Conservation (phyloP, 2,888 invertebrate species). For the Malthinus flaveolus region DNA sequence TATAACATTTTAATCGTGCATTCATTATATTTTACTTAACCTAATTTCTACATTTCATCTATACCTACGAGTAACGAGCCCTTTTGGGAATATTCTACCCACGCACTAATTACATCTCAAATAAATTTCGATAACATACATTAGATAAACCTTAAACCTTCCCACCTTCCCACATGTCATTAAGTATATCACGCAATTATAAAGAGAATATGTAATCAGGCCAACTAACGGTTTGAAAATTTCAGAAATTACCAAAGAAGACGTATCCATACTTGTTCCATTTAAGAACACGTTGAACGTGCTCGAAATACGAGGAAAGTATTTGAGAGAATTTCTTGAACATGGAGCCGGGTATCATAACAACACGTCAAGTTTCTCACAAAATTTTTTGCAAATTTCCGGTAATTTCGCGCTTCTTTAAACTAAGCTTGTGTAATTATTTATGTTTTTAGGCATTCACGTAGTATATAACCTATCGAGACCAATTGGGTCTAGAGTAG, state of each 20-base stretch:
- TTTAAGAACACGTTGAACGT: constrained; percentile 74
- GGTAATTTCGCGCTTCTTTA: constrained; percentile 49
- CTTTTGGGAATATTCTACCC: background rate
- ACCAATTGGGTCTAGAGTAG: constrained; percentile 63
- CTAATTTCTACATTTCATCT: background rate
- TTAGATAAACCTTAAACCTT: too few species aligned
- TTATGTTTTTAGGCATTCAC: constrained; percentile 58
- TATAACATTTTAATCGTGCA: background rate
- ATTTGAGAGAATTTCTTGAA: constrained; percentile 54
- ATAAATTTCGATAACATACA: too few species aligned
- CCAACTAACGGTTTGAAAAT: too few species aligned
- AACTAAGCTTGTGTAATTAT: background rate
- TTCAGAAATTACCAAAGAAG: constrained; percentile 71
- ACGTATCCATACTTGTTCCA: constrained; percentile 70
- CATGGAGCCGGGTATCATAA: constrained; percentile 55
- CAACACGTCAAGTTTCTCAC: constrained; percentile 53
- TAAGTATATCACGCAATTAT: too few species aligned
- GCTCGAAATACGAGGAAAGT: constrained; percentile 27
- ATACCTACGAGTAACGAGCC: background rate
- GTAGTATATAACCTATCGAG: constrained; percentile 64
- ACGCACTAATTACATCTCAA: too few species aligned
- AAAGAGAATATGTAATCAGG: too few species aligned
- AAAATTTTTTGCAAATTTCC: constrained; percentile 59
- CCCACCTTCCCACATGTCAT: too few species aligned
- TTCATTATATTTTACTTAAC: background rate